phyloP scores from a whole-genome alignment of 2,797 vertebrate genomes.

The Gobionotothen gibberifrons region DNA sequence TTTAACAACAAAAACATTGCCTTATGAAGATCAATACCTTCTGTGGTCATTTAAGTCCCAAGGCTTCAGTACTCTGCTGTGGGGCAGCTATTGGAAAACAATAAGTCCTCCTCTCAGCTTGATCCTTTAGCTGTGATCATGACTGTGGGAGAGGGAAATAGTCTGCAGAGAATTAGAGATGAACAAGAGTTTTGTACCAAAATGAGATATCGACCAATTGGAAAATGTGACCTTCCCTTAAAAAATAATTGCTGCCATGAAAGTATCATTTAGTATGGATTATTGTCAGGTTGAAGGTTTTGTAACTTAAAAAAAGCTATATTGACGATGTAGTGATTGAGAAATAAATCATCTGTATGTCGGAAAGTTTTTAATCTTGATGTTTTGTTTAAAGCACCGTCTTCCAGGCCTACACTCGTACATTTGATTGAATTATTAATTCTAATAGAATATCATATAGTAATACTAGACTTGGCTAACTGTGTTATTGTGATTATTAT shows the following conservation, averaged over 20 bases:
- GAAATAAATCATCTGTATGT: not conserved
- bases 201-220: constrained; percentile 56
- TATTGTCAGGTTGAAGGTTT: constrained; percentile 15
- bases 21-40: constrained; percentile 80
- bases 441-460: not conserved
- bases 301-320: not conserved
- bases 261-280: constrained; percentile 11
- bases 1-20: constrained; percentile 78
- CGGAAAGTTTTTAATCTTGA: not conserved
- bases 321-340: not conserved
- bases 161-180: constrained; percentile 43
- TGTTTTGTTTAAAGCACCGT: not conserved
- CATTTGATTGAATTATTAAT: not conserved
- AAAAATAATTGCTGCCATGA: constrained; percentile 28
- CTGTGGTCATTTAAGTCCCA: constrained; percentile 78
- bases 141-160: constrained; percentile 53
- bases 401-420: not conserved
- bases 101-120: constrained; percentile 71
- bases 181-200: constrained; percentile 47
- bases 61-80: constrained; percentile 56
- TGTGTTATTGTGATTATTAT: not conserved
- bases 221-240: constrained; percentile 33
- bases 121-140: constrained; percentile 70
- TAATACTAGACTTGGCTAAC: not conserved
- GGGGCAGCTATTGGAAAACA: constrained; percentile 79